Base-by-base conservation (phyloP, 2,888 invertebrate species). In the Agapostemon virescens region DNA sequence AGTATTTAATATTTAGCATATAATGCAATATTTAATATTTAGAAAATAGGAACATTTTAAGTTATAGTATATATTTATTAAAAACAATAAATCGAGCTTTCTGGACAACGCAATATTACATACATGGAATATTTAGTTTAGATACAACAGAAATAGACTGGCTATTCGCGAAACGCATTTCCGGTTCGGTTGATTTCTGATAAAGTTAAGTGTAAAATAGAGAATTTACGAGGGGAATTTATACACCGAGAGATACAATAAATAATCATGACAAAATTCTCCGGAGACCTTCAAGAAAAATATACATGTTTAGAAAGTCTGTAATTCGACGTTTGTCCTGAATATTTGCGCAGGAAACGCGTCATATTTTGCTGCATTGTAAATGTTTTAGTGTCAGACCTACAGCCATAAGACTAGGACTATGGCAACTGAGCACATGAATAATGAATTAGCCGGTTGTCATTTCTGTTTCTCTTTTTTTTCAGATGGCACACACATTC, bases 331-430 rank as follows among this genome's bases (percentile, higher is more conserved):
- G 45, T 45, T 23, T 23, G 9, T 45, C 20, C 69, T 38, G 55
- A 69, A 30, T 58, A 36, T 69, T 40, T 69, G 26, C 26, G 38
- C 26, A 58, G 40, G 40, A 40, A 13, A 55, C 26, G 7, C 52
- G n/a, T 69, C 55, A 9, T 6, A 30, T 58, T 26, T 55, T 40
- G 61, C 33, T 55, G 61, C 61, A 63, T 36, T 63, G 20, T 63
- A 13, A 63, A 63, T 36, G 61, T 63, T 63, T 33, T n/a, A 33
- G 20, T 33, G 33, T n/a, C 36, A 36, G 36, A 63, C 61, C 36
- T 36, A 9, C 33, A 33, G 61, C 30, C 17, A 4, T 36, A n/a
- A n/a, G 11, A 63, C 30, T 63, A 63, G 33, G n/a, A 33, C 33
- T 33, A n/a, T 17, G 36, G 61, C n/a, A n/a, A 36, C n/a, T 11